These are phyloP conservation scores for Oxyteleia sp. DNA, from an alignment of 2,888 invertebrate species.

Conservation along the genomic window DNA sequence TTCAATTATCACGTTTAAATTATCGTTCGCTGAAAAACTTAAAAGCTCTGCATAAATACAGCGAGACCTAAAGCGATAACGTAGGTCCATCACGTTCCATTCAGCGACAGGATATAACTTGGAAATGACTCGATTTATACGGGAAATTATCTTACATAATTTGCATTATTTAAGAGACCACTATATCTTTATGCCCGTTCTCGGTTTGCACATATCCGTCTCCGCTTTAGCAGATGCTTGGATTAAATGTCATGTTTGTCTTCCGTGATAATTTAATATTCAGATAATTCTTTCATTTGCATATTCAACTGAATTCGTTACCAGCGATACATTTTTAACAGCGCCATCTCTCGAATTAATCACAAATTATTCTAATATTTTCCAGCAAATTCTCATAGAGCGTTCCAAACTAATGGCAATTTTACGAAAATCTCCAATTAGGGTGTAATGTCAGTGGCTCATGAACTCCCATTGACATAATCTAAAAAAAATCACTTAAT, in stretches of 20 bases:
- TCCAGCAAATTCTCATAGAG: too few relatives aligned
- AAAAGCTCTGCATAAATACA: too few relatives aligned
- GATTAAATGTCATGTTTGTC: not conserved
- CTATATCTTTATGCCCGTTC: conserved; percentile 22
- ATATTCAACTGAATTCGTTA: not conserved
- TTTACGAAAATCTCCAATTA: too few relatives aligned
- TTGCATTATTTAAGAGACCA: conserved; percentile 47
- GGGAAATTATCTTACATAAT: conserved; percentile 62
- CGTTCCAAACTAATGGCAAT: too few relatives aligned
- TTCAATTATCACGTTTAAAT: too few relatives aligned
- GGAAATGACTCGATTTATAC: conserved; percentile 61
- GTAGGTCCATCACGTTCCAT: conserved; percentile 35
- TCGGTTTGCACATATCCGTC: conserved; percentile 16
- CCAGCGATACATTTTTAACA: not conserved
- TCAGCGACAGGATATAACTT: conserved; percentile 57
- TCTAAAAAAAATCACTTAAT: too few relatives aligned
- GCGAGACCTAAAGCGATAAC: conserved; percentile 1
- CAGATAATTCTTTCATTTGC: not conserved
- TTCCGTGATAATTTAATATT: conserved; percentile 1
- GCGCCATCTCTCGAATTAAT: not conserved
- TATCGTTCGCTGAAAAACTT: too few relatives aligned
- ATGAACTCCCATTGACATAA: too few relatives aligned
- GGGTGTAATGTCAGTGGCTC: too few relatives aligned
- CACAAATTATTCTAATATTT: too few relatives aligned
- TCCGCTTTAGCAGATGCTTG: conserved; percentile 2